A percentile compares a stretch with the other conserved stretches of the same genome.
phyloP scores from a whole-genome alignment of 2,888 invertebrate genomes.

The Rhorus exstirpatorius region DNA sequence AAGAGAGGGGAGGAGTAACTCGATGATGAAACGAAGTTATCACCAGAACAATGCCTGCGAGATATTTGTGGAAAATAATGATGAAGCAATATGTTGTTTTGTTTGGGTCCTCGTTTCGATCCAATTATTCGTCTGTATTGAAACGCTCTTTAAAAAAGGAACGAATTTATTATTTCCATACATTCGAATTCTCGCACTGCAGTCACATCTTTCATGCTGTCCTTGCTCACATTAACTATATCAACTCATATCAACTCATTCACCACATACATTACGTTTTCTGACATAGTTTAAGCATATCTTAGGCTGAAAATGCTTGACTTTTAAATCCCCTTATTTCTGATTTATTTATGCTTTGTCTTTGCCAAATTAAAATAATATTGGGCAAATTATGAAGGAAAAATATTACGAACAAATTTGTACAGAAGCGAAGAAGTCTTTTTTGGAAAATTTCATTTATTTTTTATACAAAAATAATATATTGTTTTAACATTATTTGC shows the following conservation, averaged over 20 bases:
- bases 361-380: background rate
- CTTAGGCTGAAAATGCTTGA: too few relatives aligned
- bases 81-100: slow-evolving; percentile 24
- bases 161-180: background rate
- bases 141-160: background rate
- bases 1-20: background rate
- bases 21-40: slow-evolving; percentile 26
- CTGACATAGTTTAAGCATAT: background rate
- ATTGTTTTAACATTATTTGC: too few relatives aligned
- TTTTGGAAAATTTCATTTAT: too few relatives aligned
- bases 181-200: background rate
- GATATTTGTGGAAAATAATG: slow-evolving; percentile 24
- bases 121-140: background rate
- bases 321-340: background rate
- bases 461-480: too few relatives aligned
- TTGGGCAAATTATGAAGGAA: background rate
- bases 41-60: background rate
- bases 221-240: background rate
- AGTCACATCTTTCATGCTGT: background rate
- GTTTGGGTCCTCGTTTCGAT: slow-evolving; percentile 19
- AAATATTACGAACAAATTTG: too few relatives aligned
- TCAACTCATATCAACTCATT: slow-evolving; percentile 6
- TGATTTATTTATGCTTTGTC: background rate
- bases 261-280: background rate
- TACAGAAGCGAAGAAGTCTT: too few relatives aligned